phyloP scores from a whole-genome alignment of 1,140 invertebrate species.

The Liolophura sinensis region DNA sequence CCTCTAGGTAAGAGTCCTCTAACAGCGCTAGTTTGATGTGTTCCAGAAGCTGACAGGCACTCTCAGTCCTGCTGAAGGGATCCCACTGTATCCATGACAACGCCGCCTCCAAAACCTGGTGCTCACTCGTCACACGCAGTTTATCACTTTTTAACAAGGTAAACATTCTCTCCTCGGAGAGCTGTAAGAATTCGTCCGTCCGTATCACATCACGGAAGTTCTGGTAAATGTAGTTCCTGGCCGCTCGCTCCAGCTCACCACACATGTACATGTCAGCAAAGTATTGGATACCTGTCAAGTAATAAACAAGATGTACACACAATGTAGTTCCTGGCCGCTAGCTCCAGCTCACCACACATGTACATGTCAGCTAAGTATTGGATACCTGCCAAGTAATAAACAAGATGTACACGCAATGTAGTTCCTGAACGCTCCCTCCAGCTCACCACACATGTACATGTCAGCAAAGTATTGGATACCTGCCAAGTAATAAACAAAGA shows the following conservation, averaged over 20 bases:
- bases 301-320: too few species aligned
- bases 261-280: constrained; percentile 55
- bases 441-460: constrained; percentile 50
- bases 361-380: constrained; percentile 54
- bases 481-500: constrained; percentile 27
- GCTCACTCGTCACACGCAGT: constrained; percentile 45
- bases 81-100: constrained; percentile 49
- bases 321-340: constrained; percentile 44
- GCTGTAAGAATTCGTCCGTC: constrained; percentile 52
- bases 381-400: constrained; percentile 41
- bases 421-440: constrained; percentile 40
- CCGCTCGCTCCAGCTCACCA: constrained; percentile 42
- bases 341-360: constrained; percentile 48
- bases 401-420: too few species aligned
- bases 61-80: constrained; percentile 23
- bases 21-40: constrained; percentile 47
- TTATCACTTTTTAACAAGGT: constrained; percentile 47
- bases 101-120: constrained; percentile 67
- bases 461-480: constrained; percentile 55
- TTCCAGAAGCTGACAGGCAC: constrained; percentile 42
- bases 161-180: constrained; percentile 45
- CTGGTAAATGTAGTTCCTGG: constrained; percentile 49
- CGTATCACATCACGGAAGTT: constrained; percentile 52
- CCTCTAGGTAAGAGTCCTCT: constrained; percentile 46
- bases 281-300: constrained; percentile 48